Evolutionary conservation across 2,113 vertebrate species (phyloP).

Genomic region (Raja brachyura): DNA sequence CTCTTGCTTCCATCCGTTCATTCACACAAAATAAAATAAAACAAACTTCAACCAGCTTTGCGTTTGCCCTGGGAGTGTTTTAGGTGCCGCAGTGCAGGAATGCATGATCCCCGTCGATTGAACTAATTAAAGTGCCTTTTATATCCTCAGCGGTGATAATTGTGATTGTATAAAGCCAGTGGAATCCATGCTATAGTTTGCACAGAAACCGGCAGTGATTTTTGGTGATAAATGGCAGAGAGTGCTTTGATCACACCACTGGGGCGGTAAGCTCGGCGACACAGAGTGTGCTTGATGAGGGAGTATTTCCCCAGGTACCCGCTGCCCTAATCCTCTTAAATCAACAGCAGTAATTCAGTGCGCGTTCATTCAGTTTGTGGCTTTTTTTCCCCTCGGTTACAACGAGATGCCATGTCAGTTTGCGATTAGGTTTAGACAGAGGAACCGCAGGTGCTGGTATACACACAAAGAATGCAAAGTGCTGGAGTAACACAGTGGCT

Average conservation of each 20-base stretch:
- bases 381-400: background rate
- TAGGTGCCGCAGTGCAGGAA: background rate
- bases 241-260: background rate
- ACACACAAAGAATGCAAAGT: no score
- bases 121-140: constrained; percentile 22
- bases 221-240: constrained; percentile 12
- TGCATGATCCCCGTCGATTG: background rate
- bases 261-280: background rate
- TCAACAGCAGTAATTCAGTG: background rate
- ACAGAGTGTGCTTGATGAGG: background rate
- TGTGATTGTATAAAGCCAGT: background rate
- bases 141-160: background rate
- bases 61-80: background rate
- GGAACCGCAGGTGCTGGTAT: no score
- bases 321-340: constrained; percentile 4
- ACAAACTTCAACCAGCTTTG: background rate
- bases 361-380: background rate
- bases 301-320: background rate
- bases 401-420: background rate
- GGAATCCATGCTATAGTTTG: background rate
- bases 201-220: background rate
- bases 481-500: no score
- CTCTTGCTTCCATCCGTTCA: background rate
- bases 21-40: background rate
- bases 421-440: background rate